A percentile compares a stretch with the other conserved stretches of the same genome.
These are phyloP conservation scores for Ptychochromis oligacanthus DNA, from an alignment of 2,113 vertebrate genomes.

Conservation along the genomic window DNA sequence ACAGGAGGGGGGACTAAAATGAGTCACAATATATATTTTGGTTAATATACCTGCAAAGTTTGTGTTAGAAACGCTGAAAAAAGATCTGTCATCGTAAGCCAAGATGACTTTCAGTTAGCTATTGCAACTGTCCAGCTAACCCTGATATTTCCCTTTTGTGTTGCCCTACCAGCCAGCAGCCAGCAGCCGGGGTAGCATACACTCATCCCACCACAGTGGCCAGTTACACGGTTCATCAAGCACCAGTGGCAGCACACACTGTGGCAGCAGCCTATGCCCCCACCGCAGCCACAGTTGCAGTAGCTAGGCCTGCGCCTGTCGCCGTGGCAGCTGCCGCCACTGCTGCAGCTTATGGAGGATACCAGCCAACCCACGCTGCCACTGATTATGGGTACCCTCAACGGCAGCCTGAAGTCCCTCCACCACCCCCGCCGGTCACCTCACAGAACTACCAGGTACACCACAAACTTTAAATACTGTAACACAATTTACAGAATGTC, in stretches of 20 bases:
- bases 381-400: slow-evolving; percentile 95
- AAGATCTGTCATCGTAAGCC: not conserved
- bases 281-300: slow-evolving; percentile 89
- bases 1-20: no score
- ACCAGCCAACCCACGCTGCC: slow-evolving; percentile 90
- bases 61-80: not conserved
- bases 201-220: slow-evolving; percentile 98
- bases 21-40: no score
- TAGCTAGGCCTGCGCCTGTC: slow-evolving; percentile 91
- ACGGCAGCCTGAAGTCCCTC: slow-evolving; percentile 94
- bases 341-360: slow-evolving; percentile 93
- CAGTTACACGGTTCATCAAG: slow-evolving; percentile 98
- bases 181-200: slow-evolving; percentile 93
- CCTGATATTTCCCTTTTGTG: slow-evolving; percentile 4
- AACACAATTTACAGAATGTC: not conserved
- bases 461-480: not conserved
- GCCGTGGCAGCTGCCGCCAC: slow-evolving; percentile 93
- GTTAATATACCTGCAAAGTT: not conserved
- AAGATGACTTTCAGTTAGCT: not conserved
- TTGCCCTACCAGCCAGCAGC: slow-evolving; percentile 86
- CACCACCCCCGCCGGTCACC: slow-evolving; percentile 95
- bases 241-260: slow-evolving; percentile 93
- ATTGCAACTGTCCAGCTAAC: not conserved
- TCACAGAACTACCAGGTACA: slow-evolving; percentile 98
- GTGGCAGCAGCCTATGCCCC: slow-evolving; percentile 96